Conservation (phyloP, 2,113 vertebrate species). For the Phainopepla nitens region DNA sequence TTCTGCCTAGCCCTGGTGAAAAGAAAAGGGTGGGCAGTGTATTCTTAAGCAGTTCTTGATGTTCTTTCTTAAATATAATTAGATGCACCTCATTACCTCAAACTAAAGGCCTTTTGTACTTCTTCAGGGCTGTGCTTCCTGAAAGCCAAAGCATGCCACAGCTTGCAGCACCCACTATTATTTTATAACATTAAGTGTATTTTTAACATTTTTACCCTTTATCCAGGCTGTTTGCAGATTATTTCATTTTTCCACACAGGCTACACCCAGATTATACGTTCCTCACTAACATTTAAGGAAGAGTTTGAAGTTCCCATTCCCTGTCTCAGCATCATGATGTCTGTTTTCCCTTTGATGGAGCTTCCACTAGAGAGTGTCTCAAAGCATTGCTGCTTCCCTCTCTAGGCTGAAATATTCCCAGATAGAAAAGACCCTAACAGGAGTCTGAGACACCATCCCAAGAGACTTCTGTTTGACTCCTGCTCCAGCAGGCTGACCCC, state of each 20-base stretch:
- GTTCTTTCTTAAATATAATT: constrained; percentile 78
- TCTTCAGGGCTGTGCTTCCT: constrained; percentile 64
- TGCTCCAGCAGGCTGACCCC: neutral
- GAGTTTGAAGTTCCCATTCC: neutral
- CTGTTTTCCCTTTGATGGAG: neutral
- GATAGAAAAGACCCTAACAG: neutral
- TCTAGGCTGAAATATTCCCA: constrained; percentile 33
- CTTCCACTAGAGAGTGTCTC: neutral
- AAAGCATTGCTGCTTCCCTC: neutral
- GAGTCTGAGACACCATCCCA: neutral
- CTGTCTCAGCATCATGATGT: neutral
- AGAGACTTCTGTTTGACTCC: neutral
- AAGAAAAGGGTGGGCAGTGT: constrained; percentile 50
- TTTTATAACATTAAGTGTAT: constrained; percentile 39
- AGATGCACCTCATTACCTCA: constrained; percentile 77
- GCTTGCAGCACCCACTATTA: constrained; percentile 42
- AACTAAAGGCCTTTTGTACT: constrained; percentile 75
- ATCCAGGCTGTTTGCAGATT: constrained; percentile 51
- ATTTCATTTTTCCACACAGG: constrained; percentile 47
- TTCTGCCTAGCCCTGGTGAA: constrained; percentile 67
- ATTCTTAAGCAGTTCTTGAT: constrained; percentile 67
- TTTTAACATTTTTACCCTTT: constrained; percentile 37
- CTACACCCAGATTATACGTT: neutral
- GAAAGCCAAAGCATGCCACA: constrained; percentile 12
- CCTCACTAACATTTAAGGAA: neutral